These are phyloP conservation scores for Pachyseris speciosa DNA, from an alignment of 64 coral and sea anemone genomes.

Conservation along the genomic window DNA sequence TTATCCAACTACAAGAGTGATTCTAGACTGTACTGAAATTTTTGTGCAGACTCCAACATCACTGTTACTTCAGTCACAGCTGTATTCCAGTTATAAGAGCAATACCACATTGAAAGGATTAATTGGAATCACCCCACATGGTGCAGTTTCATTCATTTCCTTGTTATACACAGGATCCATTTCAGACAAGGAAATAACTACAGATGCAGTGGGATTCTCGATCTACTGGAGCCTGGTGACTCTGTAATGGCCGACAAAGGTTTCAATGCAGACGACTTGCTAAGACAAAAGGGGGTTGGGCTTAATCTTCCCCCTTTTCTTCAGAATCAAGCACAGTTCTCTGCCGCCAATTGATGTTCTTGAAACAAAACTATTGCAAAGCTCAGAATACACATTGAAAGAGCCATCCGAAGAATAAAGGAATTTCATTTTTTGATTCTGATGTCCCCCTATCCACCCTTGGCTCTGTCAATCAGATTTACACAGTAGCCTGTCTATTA, in stretches of 20 bases:
- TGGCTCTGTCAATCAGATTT: too few species aligned
- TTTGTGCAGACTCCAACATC: conserved; percentile 65
- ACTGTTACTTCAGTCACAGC: conserved; percentile 53
- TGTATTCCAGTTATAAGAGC: conserved; percentile 29
- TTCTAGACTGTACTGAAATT: conserved; percentile 72
- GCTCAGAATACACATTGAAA: too few species aligned
- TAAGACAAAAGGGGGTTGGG: conserved; percentile 6
- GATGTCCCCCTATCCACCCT: too few species aligned
- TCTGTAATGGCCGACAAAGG: too few species aligned
- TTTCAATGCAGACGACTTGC: conserved; percentile 3
- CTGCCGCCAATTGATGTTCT: conserved; percentile 41
- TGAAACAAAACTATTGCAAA: conserved; percentile 57
- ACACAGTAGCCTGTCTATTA: too few species aligned
- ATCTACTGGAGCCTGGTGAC: conserved; percentile 62
- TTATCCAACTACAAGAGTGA: conserved; percentile 63
- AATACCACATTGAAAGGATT: too few species aligned
- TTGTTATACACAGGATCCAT: conserved; percentile 48
- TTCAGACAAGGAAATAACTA: conserved; percentile 66
- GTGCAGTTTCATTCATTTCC: conserved; percentile 69
- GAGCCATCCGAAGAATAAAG: too few species aligned
- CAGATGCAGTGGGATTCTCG: conserved; percentile 63
- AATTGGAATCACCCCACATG: conserved; percentile 31
- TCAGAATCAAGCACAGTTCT: too few species aligned
- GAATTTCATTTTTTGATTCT: too few species aligned
- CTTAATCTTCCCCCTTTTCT: too few species aligned